phyloP scores from a whole-genome alignment of 2,113 vertebrate species.

The Pedetes capensis region DNA sequence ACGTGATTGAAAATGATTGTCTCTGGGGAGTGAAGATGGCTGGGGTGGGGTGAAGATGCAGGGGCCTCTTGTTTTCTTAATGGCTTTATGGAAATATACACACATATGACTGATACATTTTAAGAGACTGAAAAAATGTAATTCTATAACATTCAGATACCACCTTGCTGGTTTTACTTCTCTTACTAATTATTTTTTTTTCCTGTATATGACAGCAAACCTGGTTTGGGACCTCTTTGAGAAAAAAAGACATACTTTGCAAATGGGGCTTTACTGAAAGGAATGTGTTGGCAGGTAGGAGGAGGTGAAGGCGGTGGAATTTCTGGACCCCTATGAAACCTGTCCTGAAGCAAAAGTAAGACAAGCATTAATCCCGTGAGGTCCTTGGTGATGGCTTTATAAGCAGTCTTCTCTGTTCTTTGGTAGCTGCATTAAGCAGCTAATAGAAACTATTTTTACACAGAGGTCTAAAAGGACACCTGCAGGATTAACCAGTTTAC shows the following conservation, averaged over 20 bases:
- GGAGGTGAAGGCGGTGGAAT: not conserved
- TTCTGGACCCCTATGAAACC: not conserved
- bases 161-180: not conserved
- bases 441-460: not conserved
- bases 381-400: not conserved
- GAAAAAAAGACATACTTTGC: not conserved
- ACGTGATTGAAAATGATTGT: not conserved
- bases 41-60: accelerated
- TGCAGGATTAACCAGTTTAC: not conserved
- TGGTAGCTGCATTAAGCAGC: not conserved
- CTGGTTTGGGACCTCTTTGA: not conserved
- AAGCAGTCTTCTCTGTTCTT: not conserved
- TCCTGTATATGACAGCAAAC: not conserved
- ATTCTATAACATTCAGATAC: not conserved
- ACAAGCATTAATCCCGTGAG: not conserved
- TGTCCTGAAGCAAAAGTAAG: not conserved
- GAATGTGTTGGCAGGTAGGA: not conserved
- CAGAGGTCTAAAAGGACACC: not conserved
- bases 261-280: not conserved
- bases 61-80: too few species aligned
- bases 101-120: not conserved
- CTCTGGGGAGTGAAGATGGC: not conserved
- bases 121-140: not conserved
- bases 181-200: not conserved
- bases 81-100: not conserved